Evolutionary conservation across 1,140 invertebrate genomes (phyloP), one percentile per base, ranked within the genome.

Genomic region (Uloborus diversus): DNA sequence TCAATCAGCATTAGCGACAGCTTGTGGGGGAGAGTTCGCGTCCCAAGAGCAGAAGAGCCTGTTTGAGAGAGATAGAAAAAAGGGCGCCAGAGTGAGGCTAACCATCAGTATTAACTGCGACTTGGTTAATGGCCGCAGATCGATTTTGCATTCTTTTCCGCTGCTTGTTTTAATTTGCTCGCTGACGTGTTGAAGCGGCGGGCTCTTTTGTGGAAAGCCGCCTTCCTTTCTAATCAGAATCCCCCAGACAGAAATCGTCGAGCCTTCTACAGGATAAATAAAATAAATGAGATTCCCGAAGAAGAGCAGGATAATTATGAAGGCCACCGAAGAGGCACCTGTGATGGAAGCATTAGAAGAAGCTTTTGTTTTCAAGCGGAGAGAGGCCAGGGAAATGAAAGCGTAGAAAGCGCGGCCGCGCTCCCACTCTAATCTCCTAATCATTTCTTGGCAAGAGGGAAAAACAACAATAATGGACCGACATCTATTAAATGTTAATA

Each of bases 401-500:
- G 27, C 61, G 4, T 7, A 30, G 33, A 37, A 23, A 49, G 68
- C 11, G 35, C 11, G 68, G 32, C 32, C 32, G 51, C 33, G 17
- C n/a, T 28, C 28, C 28, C 51, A 28, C 32, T 66, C 32, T 78
- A 78, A 78, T 78, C 73, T 78, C 62, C 73, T 78, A 78, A 78
- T 78, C 73, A 78, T 78, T 73, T 78, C 73, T 78, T 78, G 73
- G 73, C 49, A 66, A 27, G 56, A 30, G 61, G 59, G 49, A 78
- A 78, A 78, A 78, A 78, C 73, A 66, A 75, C 71, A 75, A 75
- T 75, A 75, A 75, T 75, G 73, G 73, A 78, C 73, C 62, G 71
- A 75, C 73, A 57, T 78, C 73, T 78, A 78, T 78, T 78, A 78
- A 78, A 78, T 78, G 73, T 78, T 78, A 78, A 78, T 78, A 78